Conservation (phyloP, 1,140 invertebrate species). For the Cyphomyrmex costatus region DNA sequence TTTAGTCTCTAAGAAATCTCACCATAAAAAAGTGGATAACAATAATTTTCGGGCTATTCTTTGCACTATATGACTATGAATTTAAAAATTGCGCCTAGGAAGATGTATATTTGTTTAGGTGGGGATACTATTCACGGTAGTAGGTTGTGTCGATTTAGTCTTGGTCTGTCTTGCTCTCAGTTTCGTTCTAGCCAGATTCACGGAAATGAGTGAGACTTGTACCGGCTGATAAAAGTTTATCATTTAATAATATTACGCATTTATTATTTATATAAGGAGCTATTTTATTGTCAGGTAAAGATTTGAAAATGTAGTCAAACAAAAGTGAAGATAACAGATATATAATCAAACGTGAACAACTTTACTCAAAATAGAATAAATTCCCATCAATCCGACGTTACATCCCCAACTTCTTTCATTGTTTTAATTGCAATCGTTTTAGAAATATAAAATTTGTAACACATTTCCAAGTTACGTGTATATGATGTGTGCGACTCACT, state of each 20-base stretch:
- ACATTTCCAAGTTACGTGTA: too few relatives aligned
- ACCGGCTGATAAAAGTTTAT: neutral
- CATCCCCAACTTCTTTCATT: neutral
- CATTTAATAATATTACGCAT: neutral
- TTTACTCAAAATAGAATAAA: neutral
- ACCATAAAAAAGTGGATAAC: too few relatives aligned
- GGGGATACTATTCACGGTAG: slow-evolving; percentile 52
- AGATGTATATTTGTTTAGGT: slow-evolving; percentile 41
- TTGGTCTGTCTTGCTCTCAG: slow-evolving; percentile 62
- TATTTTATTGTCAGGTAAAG: neutral
- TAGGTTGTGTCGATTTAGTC: slow-evolving; percentile 60
- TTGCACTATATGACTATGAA: neutral
- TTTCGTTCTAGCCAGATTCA: slow-evolving; percentile 60
- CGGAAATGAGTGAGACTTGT: slow-evolving; percentile 26
- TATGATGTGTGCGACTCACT: neutral
- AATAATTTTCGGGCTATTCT: too few relatives aligned
- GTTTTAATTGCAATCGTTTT: neutral
- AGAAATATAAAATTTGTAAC: neutral
- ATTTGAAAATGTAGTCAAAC: neutral
- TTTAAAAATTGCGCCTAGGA: neutral
- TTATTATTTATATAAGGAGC: neutral
- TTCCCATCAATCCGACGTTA: neutral
- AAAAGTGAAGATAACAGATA: slow-evolving; percentile 26
- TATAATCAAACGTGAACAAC: neutral
- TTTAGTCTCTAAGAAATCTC: too few relatives aligned